A percentile compares a stretch with the other conserved stretches of the same genome.
Evolutionary conservation across 2,888 invertebrate species (phyloP).

Genomic region (Lampropteryx suffumata): DNA sequence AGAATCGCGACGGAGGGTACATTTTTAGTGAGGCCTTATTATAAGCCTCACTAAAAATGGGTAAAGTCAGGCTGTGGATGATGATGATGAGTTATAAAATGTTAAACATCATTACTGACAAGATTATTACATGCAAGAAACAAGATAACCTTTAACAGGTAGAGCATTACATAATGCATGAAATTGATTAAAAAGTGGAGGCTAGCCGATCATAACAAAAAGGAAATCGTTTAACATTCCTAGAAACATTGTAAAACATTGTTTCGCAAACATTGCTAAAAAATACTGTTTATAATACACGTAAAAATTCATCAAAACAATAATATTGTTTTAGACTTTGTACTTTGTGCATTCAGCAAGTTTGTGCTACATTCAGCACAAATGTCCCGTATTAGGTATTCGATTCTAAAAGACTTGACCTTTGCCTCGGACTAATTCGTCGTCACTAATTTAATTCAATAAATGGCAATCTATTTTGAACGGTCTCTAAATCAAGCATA

Average conservation of each 20-base stretch:
- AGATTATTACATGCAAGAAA: too few relatives aligned
- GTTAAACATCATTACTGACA: too few relatives aligned
- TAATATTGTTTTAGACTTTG: conserved; percentile 20
- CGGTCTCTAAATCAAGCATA: not conserved
- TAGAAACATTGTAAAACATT: not conserved
- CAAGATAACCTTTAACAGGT: too few relatives aligned
- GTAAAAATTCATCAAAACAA: conserved; percentile 10
- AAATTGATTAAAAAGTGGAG: too few relatives aligned
- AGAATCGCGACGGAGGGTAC: too few relatives aligned
- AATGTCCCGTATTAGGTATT: conserved; percentile 3
- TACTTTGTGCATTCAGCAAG: conserved; percentile 17
- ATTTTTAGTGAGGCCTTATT: too few relatives aligned
- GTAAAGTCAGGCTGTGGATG: too few relatives aligned
- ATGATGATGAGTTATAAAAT: too few relatives aligned
- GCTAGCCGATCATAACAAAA: too few relatives aligned
- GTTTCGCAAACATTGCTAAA: not conserved
- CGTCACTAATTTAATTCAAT: conserved; percentile 12
- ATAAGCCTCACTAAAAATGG: too few relatives aligned
- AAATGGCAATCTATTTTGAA: not conserved
- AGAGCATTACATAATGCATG: too few relatives aligned
- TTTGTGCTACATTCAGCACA: not conserved
- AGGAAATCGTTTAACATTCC: too few relatives aligned
- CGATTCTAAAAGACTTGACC: conserved; percentile 15
- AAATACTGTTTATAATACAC: not conserved
- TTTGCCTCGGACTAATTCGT: conserved; percentile 15